phyloP scores from a whole-genome alignment of 2,888 invertebrate species.

The Gonocerus acuteangulatus region DNA sequence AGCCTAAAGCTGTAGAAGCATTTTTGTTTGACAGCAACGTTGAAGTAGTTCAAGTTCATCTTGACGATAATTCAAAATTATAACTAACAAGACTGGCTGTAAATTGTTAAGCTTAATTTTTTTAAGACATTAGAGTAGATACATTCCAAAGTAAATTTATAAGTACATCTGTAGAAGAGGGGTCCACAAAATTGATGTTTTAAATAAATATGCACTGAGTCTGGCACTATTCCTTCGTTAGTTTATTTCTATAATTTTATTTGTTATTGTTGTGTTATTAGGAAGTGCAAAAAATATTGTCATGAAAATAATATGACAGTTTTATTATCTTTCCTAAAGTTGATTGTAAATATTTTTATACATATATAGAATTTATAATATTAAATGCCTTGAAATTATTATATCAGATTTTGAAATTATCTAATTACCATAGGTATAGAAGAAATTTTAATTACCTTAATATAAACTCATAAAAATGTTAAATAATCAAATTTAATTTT shows the following conservation, averaged over 20 bases:
- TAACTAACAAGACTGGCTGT: constrained; percentile 27
- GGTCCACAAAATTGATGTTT: constrained; percentile 10
- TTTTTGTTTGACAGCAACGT: constrained; percentile 29
- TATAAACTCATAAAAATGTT: too few relatives aligned
- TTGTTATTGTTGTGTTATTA: constrained; percentile 1
- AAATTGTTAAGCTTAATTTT: constrained; percentile 18
- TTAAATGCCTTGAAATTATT: too few relatives aligned
- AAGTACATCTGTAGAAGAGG: neutral
- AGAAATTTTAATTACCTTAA: too few relatives aligned
- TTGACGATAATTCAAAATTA: constrained; percentile 26
- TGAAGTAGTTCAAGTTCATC: constrained; percentile 33
- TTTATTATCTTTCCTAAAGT: neutral
- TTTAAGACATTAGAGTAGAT: constrained; percentile 12
- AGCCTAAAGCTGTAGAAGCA: constrained; percentile 29
- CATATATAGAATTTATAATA: neutral
- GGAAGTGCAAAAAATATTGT: neutral
- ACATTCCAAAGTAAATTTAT: constrained; percentile 15
- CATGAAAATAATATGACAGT: neutral
- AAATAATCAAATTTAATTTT: too few relatives aligned
- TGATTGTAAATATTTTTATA: neutral
- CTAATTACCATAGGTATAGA: too few relatives aligned
- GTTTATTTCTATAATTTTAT: neutral
- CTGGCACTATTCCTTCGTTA: neutral
- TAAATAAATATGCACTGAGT: constrained; percentile 1
- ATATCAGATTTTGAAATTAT: too few relatives aligned